Conservation (phyloP, 1,140 invertebrate genomes). For the Nasonia giraulti region DNA sequence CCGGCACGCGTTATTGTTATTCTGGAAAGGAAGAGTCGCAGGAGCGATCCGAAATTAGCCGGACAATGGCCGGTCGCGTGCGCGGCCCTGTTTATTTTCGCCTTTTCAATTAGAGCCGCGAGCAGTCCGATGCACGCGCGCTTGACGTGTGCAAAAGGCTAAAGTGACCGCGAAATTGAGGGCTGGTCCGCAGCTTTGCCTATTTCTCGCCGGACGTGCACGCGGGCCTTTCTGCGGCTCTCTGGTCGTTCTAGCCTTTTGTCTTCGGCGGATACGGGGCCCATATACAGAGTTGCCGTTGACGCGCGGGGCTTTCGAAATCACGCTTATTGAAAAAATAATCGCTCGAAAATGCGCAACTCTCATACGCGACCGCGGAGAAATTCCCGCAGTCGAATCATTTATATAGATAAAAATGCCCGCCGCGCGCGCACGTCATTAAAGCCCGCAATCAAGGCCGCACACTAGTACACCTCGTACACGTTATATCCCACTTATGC, state of each 20-base stretch:
- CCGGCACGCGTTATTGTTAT: background rate
- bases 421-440: background rate
- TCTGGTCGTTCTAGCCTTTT: background rate
- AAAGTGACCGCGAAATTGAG: constrained; percentile 11
- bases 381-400: too few species aligned
- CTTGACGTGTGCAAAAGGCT: background rate
- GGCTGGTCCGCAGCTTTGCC: background rate
- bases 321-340: background rate
- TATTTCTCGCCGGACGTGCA: background rate
- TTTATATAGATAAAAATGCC: background rate
- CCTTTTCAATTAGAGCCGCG: constrained; percentile 17
- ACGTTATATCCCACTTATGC: too few species aligned
- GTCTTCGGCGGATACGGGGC: background rate
- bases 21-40: background rate
- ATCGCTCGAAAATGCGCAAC: background rate
- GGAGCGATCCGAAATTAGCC: constrained; percentile 24
- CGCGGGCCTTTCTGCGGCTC: background rate
- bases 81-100: constrained; percentile 31
- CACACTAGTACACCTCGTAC: constrained; percentile 32
- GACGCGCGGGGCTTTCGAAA: too few species aligned
- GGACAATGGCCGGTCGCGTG: constrained; percentile 27
- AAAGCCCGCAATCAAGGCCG: constrained; percentile 13
- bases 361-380: background rate
- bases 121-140: background rate
- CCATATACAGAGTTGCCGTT: too few species aligned